Base-by-base conservation (phyloP, 2,888 invertebrate species). In the Boloria selene region DNA sequence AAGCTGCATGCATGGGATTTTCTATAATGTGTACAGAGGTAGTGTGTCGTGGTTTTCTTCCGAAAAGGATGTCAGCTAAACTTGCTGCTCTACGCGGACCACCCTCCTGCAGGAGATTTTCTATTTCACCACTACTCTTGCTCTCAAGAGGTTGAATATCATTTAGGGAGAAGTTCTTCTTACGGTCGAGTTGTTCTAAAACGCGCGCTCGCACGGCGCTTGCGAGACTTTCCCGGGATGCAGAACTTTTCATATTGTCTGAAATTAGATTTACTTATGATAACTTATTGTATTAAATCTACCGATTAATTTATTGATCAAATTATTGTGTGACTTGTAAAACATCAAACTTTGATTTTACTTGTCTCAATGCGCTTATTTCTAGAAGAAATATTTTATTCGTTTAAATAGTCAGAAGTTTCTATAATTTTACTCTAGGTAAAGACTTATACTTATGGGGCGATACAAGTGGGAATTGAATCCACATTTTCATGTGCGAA, bases 1-100 rank as follows among this genome's bases (percentile, higher is more conserved):
- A 75, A 55, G 77, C 71, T 2, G 77, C 77, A 69, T 84, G 81
- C 87, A 90, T 87, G 0, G 90, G 90, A 71, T 90, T 90, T 63
- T 85, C 88, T 56, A 90, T 88, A 47, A 91, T 79, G 71, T 86
- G 77, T 10, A 84, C 75, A 4, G 76, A 31, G 0, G 70, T 51
- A 16, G 66, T 61, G 1, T 65, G 47, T 10, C 61, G 65, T 2
- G 67, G 52, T 50, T 73, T 75, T 44, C 70, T 72, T 10, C 72
- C 72, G 53, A 76, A 73, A 4, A 79, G 51, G 54, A 77, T 75
- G 63, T 79, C 78, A 0, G 80, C 82, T 2, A 89, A 76, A 66
- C 87, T 88, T 61, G 70, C 65, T 0, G 78, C 70, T 72, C 80
- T 64, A 73, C 74, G 66, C 76, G 85, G 66, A 70, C 80, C 44